Conservation (phyloP, 2,113 vertebrate genomes). For the Amblyornis subalaris region DNA sequence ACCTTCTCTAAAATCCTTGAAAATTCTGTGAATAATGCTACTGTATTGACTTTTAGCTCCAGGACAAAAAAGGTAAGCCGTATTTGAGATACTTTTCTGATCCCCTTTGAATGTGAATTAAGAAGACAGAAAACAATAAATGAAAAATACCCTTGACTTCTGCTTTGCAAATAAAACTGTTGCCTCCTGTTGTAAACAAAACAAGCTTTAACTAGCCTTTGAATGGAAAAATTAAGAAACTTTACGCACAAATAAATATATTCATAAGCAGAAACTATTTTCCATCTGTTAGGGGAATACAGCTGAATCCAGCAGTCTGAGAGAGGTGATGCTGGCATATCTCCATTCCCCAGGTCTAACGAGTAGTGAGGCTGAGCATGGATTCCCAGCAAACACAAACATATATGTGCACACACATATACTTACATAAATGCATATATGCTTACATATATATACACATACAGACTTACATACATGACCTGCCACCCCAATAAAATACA, state of each 20-base stretch:
- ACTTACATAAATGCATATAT: no score
- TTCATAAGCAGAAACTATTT: neutral
- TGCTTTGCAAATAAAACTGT: neutral
- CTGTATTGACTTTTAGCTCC: neutral
- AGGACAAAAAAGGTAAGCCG: neutral
- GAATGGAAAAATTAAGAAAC: neutral
- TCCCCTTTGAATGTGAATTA: neutral
- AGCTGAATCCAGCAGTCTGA: no score
- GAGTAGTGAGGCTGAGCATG: no score
- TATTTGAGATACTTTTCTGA: neutral
- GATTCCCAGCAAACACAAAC: no score
- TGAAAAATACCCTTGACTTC: neutral
- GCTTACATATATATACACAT: no score
- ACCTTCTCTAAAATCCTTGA: neutral
- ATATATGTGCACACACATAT: no score
- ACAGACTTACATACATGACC: no score
- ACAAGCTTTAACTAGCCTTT: neutral
- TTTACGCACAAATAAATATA: neutral
- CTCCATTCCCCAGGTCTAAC: no score
- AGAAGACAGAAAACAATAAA: neutral
- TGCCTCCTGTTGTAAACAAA: neutral
- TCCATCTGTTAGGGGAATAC: neutral
- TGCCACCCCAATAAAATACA: no score
- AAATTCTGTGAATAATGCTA: neutral
- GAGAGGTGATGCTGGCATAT: no score